Conservation (phyloP, 2,888 invertebrate genomes). For the Drosophila stalkeri region DNA sequence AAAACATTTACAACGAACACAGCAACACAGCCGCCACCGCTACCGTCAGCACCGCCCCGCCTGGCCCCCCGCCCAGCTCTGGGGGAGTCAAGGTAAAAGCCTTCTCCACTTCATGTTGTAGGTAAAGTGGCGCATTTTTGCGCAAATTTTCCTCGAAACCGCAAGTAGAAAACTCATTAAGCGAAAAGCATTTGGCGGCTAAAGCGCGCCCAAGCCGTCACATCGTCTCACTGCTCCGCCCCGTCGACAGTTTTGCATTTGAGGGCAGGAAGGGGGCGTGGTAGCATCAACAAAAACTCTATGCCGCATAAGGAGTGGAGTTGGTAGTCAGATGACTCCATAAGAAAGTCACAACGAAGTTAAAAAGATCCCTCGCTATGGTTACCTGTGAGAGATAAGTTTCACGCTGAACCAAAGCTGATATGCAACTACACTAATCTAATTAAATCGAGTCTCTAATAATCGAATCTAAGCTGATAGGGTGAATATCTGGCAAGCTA, state of each 20-base stretch:
- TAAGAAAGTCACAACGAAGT: slow-evolving; percentile 11
- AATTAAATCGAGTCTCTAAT: not conserved
- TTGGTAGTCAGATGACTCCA: not conserved
- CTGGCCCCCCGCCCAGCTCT: not conserved
- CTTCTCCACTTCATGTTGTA: slow-evolving; percentile 61
- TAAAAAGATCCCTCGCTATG: not conserved
- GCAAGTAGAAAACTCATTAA: slow-evolving; percentile 81
- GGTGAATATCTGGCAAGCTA: not conserved
- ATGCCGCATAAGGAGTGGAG: slow-evolving; percentile 5
- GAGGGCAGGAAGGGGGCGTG: slow-evolving; percentile 18
- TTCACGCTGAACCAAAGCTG: not conserved
- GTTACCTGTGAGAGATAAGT: not conserved
- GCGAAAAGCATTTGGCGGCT: slow-evolving; percentile 76
- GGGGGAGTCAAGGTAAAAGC: slow-evolving; percentile 50
- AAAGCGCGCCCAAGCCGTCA: slow-evolving; percentile 43
- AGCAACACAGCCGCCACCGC: slow-evolving; percentile 10
- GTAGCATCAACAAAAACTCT: slow-evolving; percentile 38
- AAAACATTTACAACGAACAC: slow-evolving; percentile 74
- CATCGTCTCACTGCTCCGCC: slow-evolving; percentile 2
- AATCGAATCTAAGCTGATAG: not conserved
- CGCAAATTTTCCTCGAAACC: slow-evolving; percentile 74
- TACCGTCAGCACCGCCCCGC: not conserved
- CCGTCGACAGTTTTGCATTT: slow-evolving; percentile 28
- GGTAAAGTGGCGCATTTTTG: slow-evolving; percentile 79
- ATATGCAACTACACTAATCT: not conserved